These are phyloP conservation scores for Chrysocyon brachyurus DNA, from an alignment of 2,797 vertebrate genomes.

Conservation along the genomic window DNA sequence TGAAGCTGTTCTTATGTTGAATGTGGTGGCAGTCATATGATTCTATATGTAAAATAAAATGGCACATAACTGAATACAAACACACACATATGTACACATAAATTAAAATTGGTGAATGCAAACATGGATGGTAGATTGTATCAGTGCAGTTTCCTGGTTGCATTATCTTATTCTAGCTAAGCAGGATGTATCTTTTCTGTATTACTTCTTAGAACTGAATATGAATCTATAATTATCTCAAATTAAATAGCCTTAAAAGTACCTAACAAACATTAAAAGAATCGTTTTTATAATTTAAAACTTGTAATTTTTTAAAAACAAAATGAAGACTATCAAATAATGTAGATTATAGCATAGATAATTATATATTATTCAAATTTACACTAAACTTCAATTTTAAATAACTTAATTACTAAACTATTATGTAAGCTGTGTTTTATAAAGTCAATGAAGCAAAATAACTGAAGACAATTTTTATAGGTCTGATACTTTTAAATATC, in stretches of 20 bases:
- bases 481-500: slow-evolving; percentile 24
- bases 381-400: background rate
- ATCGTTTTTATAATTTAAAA: background rate
- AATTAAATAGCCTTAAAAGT: background rate
- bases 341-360: background rate
- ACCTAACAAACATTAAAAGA: background rate
- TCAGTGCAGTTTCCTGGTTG: background rate
- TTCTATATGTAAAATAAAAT: background rate
- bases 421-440: background rate
- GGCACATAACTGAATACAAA: background rate
- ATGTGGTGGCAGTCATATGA: background rate
- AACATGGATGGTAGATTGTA: background rate
- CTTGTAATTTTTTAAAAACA: background rate
- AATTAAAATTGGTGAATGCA: background rate
- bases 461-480: background rate
- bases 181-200: background rate
- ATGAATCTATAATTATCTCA: background rate
- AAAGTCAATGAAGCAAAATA: background rate
- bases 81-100: background rate
- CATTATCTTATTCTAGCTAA: background rate
- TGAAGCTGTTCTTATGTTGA: background rate
- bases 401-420: background rate
- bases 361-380: background rate
- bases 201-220: background rate
- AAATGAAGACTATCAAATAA: background rate